Conservation (phyloP, 1,140 invertebrate genomes). For the Lethocerus indicus region DNA sequence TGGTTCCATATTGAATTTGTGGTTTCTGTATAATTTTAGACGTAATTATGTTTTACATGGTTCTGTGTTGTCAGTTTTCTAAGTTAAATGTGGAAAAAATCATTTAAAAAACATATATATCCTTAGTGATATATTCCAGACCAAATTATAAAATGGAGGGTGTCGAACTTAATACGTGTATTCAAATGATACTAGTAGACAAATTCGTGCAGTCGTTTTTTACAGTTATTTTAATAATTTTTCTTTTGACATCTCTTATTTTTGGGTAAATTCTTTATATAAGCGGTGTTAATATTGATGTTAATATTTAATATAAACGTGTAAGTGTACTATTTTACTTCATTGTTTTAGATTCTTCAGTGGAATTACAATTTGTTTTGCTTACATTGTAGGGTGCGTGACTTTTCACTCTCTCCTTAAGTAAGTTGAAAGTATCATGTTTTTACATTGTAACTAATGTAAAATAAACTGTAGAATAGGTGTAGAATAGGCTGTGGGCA, state of each 20-base stretch:
- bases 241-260: not conserved
- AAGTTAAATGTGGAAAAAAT: too few relatives aligned
- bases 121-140: too few relatives aligned
- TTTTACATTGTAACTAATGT: not conserved
- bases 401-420: slow-evolving; percentile 14
- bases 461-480: not conserved
- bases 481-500: not conserved
- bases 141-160: too few relatives aligned
- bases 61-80: too few relatives aligned
- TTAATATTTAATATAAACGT: not conserved
- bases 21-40: too few relatives aligned
- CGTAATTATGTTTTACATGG: too few relatives aligned
- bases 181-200: too few relatives aligned
- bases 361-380: not conserved
- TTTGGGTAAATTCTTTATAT: not conserved
- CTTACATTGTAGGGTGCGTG: slow-evolving; percentile 16
- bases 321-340: not conserved
- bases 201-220: not conserved
- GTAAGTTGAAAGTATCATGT: slow-evolving; percentile 11
- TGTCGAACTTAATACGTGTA: too few relatives aligned
- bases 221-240: not conserved
- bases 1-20: too few relatives aligned
- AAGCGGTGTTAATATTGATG: not conserved
- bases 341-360: slow-evolving; percentile 2
- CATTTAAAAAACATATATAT: too few relatives aligned